These are phyloP conservation scores for Drosophila pachea DNA, from an alignment of 1,140 invertebrate genomes.

Conservation along the genomic window DNA sequence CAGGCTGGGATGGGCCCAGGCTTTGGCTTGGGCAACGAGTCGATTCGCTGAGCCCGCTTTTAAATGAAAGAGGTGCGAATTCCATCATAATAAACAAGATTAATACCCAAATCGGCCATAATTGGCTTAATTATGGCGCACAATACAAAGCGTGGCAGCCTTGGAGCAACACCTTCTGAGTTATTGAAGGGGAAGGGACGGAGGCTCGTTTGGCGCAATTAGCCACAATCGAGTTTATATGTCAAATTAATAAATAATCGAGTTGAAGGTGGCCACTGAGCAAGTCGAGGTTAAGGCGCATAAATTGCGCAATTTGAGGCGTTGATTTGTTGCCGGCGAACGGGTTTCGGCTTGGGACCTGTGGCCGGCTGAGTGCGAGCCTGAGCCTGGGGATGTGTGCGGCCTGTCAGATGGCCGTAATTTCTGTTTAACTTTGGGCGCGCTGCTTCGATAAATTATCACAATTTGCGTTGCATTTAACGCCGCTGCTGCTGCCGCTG, in stretches of 20 bases:
- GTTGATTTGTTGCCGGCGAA: slow-evolving; percentile 62
- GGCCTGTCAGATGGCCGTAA: slow-evolving; percentile 57
- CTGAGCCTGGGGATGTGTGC: slow-evolving; percentile 20
- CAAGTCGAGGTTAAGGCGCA: slow-evolving; percentile 57
- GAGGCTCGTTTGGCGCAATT: slow-evolving; percentile 73
- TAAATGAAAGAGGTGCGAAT: slow-evolving; percentile 4
- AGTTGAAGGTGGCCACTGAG: slow-evolving; percentile 56
- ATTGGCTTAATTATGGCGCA: slow-evolving; percentile 44
- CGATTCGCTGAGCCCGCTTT: neutral
- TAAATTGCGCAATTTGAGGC: slow-evolving; percentile 70
- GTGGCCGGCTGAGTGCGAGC: neutral
- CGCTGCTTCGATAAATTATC: slow-evolving; percentile 72
- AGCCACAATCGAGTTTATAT: slow-evolving; percentile 77
- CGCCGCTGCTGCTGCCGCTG: slow-evolving; percentile 24
- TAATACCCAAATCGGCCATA: slow-evolving; percentile 16
- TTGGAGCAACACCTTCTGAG: slow-evolving; percentile 36
- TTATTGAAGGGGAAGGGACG: slow-evolving; percentile 43
- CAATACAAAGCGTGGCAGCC: slow-evolving; percentile 30
- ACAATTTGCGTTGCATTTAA: slow-evolving; percentile 74
- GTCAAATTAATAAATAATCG: slow-evolving; percentile 76
- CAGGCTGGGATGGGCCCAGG: neutral
- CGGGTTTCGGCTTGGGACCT: slow-evolving; percentile 27
- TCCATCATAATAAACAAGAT: slow-evolving; percentile 9
- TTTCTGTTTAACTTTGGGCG: slow-evolving; percentile 71
- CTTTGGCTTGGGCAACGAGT: neutral